phyloP scores from a whole-genome alignment of 1,140 invertebrate species.

The Pseudomyrmex flavicornis region DNA sequence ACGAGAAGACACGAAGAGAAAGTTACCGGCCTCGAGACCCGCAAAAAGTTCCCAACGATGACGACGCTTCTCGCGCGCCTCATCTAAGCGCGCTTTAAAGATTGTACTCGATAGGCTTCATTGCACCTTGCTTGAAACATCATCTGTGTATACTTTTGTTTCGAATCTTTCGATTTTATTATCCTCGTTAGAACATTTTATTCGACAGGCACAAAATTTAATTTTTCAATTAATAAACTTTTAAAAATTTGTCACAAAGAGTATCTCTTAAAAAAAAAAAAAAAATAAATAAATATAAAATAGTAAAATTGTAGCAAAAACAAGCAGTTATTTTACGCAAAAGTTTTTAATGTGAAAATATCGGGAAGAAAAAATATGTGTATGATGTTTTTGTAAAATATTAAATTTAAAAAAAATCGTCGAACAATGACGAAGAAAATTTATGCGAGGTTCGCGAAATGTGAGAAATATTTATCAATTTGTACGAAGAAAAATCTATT shows the following conservation, averaged over 20 bases:
- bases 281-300: no score
- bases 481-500: not conserved
- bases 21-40: conserved; percentile 78
- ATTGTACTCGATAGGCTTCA: not conserved
- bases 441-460: no score
- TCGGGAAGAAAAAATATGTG: no score
- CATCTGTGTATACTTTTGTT: not conserved
- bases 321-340: not conserved
- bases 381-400: no score
- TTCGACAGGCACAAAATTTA: no score
- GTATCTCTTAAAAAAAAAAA: no score
- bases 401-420: not conserved
- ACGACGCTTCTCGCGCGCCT: conserved; percentile 11
- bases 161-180: not conserved
- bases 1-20: conserved; percentile 79
- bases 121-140: not conserved
- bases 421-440: no score
- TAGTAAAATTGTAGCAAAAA: no score
- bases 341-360: not conserved
- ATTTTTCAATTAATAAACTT: no score
- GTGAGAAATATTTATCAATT: not conserved
- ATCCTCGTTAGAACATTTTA: no score
- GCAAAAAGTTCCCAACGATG: conserved; percentile 39
- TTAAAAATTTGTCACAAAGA: no score
- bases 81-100: not conserved